These are phyloP conservation scores for Capromys pilorides DNA, from an alignment of 2,797 vertebrate species.

Conservation along the genomic window DNA sequence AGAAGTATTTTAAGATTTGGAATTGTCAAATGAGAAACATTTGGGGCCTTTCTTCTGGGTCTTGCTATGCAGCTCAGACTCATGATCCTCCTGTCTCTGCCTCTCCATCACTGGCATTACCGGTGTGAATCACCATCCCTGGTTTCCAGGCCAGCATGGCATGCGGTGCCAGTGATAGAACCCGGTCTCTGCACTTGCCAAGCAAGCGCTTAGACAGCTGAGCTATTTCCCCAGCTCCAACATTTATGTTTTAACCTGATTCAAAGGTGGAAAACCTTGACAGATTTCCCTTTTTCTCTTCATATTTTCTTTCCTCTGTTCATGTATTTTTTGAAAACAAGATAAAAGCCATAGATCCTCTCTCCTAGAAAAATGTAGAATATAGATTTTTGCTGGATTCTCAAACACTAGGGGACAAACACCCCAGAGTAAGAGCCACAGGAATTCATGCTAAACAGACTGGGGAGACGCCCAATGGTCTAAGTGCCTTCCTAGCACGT, in stretches of 20 bases:
- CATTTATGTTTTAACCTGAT: not conserved
- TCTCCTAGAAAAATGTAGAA: not conserved
- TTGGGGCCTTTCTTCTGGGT: not conserved
- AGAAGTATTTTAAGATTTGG: not conserved
- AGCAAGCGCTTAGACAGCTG: no score
- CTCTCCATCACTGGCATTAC: no score
- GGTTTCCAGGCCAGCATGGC: no score
- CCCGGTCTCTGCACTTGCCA: no score
- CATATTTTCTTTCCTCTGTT: not conserved
- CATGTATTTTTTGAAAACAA: constrained; percentile 2
- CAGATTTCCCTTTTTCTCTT: not conserved
- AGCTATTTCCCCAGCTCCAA: not conserved
- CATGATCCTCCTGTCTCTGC: no score
- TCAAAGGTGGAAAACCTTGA: not conserved
- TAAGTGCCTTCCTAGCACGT: no score
- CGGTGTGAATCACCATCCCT: no score
- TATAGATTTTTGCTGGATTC: not conserved
- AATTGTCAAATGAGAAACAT: constrained; percentile 30
- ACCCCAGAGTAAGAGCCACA: not conserved
- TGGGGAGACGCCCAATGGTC: no score
- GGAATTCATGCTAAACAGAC: not conserved
- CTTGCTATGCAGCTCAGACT: no score
- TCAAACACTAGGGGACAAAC: not conserved
- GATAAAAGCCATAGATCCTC: not conserved
- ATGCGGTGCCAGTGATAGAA: no score